Conservation (phyloP, 2,888 invertebrate genomes). For the Synergus laeviventris region DNA sequence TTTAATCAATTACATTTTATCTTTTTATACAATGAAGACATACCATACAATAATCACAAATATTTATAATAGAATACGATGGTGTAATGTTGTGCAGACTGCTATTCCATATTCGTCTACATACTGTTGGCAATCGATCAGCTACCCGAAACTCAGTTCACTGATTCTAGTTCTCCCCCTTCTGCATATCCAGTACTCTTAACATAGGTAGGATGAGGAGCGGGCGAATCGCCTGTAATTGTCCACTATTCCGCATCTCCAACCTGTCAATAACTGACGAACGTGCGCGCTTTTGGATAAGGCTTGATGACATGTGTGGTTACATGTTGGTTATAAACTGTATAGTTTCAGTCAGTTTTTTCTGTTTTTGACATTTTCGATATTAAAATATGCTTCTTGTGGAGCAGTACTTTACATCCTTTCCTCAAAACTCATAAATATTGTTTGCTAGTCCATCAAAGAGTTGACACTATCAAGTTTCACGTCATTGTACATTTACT, state of each 20-base stretch:
- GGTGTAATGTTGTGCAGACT: background rate
- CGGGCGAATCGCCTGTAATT: constrained; percentile 28
- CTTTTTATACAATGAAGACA: background rate
- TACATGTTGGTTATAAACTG: background rate
- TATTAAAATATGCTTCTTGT: too few species aligned
- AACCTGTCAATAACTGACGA: constrained; percentile 14
- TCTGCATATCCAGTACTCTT: constrained; percentile 16
- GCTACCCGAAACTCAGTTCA: constrained; percentile 33
- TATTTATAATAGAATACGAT: background rate
- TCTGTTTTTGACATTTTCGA: too few species aligned
- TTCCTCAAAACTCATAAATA: too few species aligned
- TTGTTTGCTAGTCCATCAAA: too few species aligned
- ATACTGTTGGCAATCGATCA: constrained; percentile 28
- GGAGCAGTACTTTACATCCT: too few species aligned
- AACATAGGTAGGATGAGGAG: background rate
- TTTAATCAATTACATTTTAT: background rate
- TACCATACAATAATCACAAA: background rate
- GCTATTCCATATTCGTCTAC: background rate
- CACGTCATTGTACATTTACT: too few species aligned
- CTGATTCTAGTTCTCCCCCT: constrained; percentile 4
- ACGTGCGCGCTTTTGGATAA: constrained; percentile 1
- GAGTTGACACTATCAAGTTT: background rate
- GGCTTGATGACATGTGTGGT: background rate
- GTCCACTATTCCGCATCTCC: constrained; percentile 21
- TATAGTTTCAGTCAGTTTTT: background rate